phyloP scores from a whole-genome alignment of 37 sponge, comb jelly and placozoan species.

The Tethya wilhelma region DNA sequence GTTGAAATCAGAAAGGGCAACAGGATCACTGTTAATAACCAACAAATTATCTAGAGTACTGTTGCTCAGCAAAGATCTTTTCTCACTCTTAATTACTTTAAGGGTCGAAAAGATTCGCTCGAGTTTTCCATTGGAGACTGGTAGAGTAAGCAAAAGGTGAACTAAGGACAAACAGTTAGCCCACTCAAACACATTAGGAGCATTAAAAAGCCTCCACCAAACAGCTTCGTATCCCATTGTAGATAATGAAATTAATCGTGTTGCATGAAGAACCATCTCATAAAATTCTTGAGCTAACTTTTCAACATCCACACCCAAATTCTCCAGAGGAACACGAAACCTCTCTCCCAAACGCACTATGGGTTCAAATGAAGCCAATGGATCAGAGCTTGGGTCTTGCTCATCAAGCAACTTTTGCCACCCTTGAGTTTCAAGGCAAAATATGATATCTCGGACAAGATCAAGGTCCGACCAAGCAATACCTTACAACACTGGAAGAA shows the following conservation, averaged over 20 bases:
- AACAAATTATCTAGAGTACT: conserved; percentile 28
- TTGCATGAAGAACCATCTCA: conserved; percentile 41
- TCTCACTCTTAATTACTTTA: conserved; percentile 19
- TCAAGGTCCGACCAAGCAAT: conserved; percentile 33
- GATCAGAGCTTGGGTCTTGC: not conserved
- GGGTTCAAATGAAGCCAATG: conserved; percentile 18
- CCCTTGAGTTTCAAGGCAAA: conserved; percentile 22
- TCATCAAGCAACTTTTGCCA: conserved; percentile 4
- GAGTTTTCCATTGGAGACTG: conserved; percentile 53
- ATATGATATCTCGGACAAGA: conserved; percentile 26
- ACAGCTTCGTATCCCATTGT: conserved; percentile 40
- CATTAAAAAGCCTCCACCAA: conserved; percentile 54
- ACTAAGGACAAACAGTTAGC: conserved; percentile 28
- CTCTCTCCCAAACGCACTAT: conserved; percentile 17
- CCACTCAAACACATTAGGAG: conserved; percentile 37
- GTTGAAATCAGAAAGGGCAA: not conserved
- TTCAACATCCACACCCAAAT: conserved; percentile 28
- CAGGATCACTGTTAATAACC: not conserved
- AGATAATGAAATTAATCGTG: conserved; percentile 39
- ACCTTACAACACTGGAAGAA: not conserved
- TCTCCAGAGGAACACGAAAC: conserved; percentile 45
- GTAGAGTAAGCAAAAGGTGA: conserved; percentile 33
- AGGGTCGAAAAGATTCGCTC: conserved; percentile 48
- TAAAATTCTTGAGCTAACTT: conserved; percentile 41
- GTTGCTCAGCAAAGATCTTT: conserved; percentile 16